Percentiles rank a stretch among this genome's conserved stretches.
Evolutionary conservation across 2,888 invertebrate genomes (phyloP).

Genomic region (Drosophila tripunctata): DNA sequence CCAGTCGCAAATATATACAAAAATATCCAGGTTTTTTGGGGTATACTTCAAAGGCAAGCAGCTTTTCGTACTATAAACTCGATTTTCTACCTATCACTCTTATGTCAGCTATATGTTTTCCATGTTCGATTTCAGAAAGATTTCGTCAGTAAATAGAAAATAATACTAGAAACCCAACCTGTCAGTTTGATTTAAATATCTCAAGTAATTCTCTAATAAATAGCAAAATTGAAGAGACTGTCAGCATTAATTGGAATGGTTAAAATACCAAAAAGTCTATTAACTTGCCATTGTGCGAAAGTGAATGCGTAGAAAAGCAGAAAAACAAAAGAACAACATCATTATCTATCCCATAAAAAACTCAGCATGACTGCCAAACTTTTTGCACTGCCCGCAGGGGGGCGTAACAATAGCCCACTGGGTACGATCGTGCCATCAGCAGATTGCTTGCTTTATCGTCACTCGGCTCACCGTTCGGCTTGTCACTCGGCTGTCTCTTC

Average conservation of each 20-base stretch:
- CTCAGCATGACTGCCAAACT: slow-evolving; percentile 30
- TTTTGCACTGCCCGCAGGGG: slow-evolving; percentile 14
- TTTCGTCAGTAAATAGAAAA: no score
- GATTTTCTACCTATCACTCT: no score
- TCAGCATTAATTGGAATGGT: neutral
- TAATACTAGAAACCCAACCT: no score
- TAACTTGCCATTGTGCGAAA: slow-evolving; percentile 1
- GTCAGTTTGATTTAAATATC: no score
- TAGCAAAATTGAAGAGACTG: neutral
- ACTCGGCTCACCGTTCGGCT: neutral
- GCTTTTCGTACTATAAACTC: no score
- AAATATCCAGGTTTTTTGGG: no score
- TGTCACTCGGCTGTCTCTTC: slow-evolving; percentile 7
- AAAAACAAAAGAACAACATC: neutral
- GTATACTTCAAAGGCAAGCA: no score
- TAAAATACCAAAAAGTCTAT: slow-evolving; percentile 5
- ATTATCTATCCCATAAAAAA: slow-evolving; percentile 25
- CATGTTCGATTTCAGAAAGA: no score
- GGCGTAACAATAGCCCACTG: slow-evolving; percentile 33
- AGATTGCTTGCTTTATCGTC: neutral
- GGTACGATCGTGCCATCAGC: slow-evolving; percentile 13
- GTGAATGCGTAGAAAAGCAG: neutral
- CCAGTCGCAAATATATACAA: no score
- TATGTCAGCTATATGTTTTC: no score
- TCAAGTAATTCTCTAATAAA: no score